Base-by-base conservation (phyloP, 1,140 invertebrate species). In the Cotesia typhae region DNA sequence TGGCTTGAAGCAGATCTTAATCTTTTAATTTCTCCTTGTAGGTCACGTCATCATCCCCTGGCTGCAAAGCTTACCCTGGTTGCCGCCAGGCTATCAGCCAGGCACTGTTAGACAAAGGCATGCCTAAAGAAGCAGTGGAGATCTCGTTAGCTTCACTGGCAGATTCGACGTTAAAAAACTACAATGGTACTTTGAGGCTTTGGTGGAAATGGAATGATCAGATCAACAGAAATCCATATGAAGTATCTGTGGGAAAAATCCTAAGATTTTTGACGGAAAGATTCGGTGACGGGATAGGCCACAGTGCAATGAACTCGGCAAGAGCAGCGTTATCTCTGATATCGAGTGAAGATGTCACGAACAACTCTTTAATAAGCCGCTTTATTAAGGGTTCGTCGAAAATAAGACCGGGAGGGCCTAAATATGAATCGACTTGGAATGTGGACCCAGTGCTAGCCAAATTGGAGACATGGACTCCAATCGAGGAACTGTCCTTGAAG, bases 1-100 rank as follows among this genome's bases (percentile, higher is more conserved):
- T 35, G 57, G 7, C 38, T 70, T 6, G 7, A 57, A 37, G 53
- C 73, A 20, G 61, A 68, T 70, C 6, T n/a, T 52, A 14, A 53
- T 20, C 37, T 71, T 35, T 51, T 66, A 37, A 17, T 66, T 55
- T 74, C 73, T 47, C 52, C 67, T 70, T 71, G 64, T 67, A 74
- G 67, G 52, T 65, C 61, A 17, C 37, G n/a, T 1, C 67, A 57
- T 20, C 73, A 65, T 38, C 73, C 67, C 1, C 53, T 74, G 12
- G 52, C 36, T 17, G 35, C 20, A 28, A 28, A 28, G 2, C 28
- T 28, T 28, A 28, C 28, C 28, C 28, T 28, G 28, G 28, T 28
- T 28, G 28, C 28, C 28, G 28, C 28, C 28, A 28, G 28, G 28
- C 28, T 28, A 28, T 28, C 28, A 28, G 28, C 59, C 17, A 35